A percentile compares a stretch with the other conserved stretches of the same genome.
Evolutionary conservation across 2,113 vertebrate species (phyloP).

Genomic region (Hyperopisus bebe): DNA sequence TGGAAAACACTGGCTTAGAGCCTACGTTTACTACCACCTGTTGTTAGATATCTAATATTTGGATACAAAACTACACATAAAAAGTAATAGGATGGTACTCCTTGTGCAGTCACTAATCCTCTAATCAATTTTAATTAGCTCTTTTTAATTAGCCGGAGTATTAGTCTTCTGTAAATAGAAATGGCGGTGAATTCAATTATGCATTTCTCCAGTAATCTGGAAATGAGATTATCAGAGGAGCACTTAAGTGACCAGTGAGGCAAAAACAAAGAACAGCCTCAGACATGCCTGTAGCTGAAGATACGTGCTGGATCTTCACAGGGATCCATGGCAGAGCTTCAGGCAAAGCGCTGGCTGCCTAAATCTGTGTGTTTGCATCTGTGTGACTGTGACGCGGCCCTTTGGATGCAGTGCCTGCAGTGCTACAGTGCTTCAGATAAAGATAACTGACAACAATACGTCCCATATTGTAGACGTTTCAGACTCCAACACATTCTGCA

Average conservation of each 20-base stretch:
- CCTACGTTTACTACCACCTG: neutral
- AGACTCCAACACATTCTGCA: neutral
- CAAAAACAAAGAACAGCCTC: neutral
- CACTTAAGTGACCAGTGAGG: neutral
- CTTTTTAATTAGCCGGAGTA: neutral
- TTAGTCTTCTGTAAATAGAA: conserved; percentile 1
- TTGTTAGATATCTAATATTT: neutral
- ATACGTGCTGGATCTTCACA: neutral
- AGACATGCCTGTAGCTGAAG: neutral
- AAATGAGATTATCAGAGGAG: neutral
- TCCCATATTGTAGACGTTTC: neutral
- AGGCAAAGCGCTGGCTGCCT: neutral
- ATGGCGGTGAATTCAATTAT: neutral
- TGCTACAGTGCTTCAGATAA: neutral
- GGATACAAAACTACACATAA: neutral
- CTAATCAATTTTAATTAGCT: conserved; percentile 9
- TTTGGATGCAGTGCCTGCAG: neutral
- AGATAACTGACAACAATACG: neutral
- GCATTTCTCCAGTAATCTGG: conserved; percentile 1
- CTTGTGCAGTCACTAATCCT: conserved; percentile 3
- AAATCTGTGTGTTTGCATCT: neutral
- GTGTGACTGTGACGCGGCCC: neutral
- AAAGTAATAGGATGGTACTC: neutral
- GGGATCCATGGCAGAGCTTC: neutral
- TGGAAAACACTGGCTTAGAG: neutral